phyloP scores from a whole-genome alignment of 2,888 invertebrate genomes.

The Caenorhabditis zanzibari region DNA sequence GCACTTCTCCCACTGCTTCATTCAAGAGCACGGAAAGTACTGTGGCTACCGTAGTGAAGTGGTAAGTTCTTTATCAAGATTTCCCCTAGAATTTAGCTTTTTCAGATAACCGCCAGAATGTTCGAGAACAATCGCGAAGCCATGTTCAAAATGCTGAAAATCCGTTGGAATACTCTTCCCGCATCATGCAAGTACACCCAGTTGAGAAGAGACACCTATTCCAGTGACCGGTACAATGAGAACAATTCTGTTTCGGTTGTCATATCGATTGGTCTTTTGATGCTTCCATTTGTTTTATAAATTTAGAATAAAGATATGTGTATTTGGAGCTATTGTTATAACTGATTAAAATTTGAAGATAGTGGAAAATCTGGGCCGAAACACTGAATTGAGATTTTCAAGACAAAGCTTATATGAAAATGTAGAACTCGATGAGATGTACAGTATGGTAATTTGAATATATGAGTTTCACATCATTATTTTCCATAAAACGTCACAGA shows the following conservation, averaged over 20 bases:
- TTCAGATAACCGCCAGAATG: conserved; percentile 74
- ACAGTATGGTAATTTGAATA: too few relatives aligned
- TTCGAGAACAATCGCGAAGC: conserved; percentile 71
- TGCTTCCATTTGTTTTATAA: conserved; percentile 24
- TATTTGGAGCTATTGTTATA: too few relatives aligned
- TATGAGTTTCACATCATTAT: too few relatives aligned
- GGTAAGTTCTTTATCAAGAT: conserved; percentile 43
- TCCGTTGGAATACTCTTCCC: conserved; percentile 69
- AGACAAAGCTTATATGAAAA: too few relatives aligned
- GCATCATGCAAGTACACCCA: conserved; percentile 68
- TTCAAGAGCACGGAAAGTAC: conserved; percentile 69
- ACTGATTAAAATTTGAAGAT: too few relatives aligned
- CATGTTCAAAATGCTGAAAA: conserved; percentile 75
- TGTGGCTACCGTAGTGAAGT: conserved; percentile 73
- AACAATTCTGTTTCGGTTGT: conserved; percentile 3
- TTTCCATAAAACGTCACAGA: too few relatives aligned
- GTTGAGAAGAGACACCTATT: conserved; percentile 68
- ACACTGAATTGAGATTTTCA: too few relatives aligned
- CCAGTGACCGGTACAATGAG: conserved; percentile 58
- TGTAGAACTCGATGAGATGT: too few relatives aligned
- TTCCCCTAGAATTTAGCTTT: background rate
- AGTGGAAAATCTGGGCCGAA: too few relatives aligned
- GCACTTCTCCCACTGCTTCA: conserved; percentile 69
- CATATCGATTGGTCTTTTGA: conserved; percentile 17
- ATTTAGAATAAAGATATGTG: background rate